Conservation (phyloP, 2,888 invertebrate species). For the Amphipyra tragopoginis region DNA sequence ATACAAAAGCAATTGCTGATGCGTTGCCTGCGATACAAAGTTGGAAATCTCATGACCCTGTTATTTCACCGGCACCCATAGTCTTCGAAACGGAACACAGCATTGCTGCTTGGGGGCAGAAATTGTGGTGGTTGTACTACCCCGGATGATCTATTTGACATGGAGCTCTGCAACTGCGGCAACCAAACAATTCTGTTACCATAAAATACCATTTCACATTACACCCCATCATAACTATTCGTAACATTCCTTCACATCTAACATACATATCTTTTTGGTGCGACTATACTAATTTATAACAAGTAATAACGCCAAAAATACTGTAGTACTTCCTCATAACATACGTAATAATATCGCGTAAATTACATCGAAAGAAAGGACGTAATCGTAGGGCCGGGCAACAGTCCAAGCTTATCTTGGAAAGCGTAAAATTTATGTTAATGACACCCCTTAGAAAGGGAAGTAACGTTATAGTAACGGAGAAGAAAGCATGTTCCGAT, state of each 20-base stretch:
- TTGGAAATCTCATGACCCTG: too few species aligned
- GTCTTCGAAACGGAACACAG: too few species aligned
- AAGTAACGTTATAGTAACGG: conserved; percentile 72
- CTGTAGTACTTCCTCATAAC: conserved; percentile 64
- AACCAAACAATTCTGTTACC: neutral
- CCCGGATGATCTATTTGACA: too few species aligned
- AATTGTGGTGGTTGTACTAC: too few species aligned
- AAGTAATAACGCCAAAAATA: conserved; percentile 62
- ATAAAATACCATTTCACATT: conserved; percentile 15
- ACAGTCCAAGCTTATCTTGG: conserved; percentile 80
- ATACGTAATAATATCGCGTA: conserved; percentile 75
- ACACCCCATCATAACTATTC: conserved; percentile 7
- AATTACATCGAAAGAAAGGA: conserved; percentile 72
- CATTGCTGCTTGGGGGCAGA: too few species aligned
- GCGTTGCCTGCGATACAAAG: too few species aligned
- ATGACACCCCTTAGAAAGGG: conserved; percentile 76
- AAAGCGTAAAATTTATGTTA: conserved; percentile 86
- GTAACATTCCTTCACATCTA: conserved; percentile 11
- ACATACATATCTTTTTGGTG: conserved; percentile 34
- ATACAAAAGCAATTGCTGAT: too few species aligned
- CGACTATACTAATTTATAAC: conserved; percentile 47
- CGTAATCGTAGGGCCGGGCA: conserved; percentile 78
- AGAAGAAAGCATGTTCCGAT: conserved; percentile 75
- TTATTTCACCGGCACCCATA: too few species aligned
- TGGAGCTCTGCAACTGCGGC: too few species aligned